Evolutionary conservation across 2,113 vertebrate species (phyloP).

Genomic region (Aphelocoma coerulescens): DNA sequence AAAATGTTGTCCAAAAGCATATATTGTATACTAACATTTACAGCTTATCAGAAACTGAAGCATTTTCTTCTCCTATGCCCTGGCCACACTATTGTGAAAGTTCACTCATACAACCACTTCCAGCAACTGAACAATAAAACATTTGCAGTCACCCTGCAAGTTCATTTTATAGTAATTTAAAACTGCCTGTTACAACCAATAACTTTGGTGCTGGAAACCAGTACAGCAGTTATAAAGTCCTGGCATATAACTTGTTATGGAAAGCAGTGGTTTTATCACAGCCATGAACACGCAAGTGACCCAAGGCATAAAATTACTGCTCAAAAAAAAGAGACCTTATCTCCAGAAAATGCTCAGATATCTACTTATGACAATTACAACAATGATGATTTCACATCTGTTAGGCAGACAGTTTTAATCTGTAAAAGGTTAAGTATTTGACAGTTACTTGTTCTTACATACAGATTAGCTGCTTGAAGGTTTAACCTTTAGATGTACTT

Average conservation of each 20-base stretch:
- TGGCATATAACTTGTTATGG: slow-evolving; percentile 35
- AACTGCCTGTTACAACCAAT: neutral
- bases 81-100: neutral
- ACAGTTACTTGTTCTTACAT: slow-evolving; percentile 72
- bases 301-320: slow-evolving; percentile 51
- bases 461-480: slow-evolving; percentile 64
- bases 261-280: slow-evolving; percentile 50
- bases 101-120: neutral
- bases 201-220: slow-evolving; percentile 41
- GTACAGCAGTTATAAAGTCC: slow-evolving; percentile 18
- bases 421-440: slow-evolving; percentile 74
- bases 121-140: neutral
- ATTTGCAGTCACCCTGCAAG: neutral
- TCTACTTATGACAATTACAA: slow-evolving; percentile 68
- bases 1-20: neutral
- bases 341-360: slow-evolving; percentile 58
- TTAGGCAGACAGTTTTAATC: slow-evolving; percentile 73
- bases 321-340: slow-evolving; percentile 9
- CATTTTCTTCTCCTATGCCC: neutral
- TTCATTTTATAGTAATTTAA: slow-evolving; percentile 39
- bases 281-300: slow-evolving; percentile 38
- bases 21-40: neutral
- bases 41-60: neutral
- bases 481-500: slow-evolving; percentile 73
- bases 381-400: slow-evolving; percentile 65